These are phyloP conservation scores for Drosophila biarmipes DNA, from an alignment of 1,140 invertebrate genomes.

Conservation along the genomic window DNA sequence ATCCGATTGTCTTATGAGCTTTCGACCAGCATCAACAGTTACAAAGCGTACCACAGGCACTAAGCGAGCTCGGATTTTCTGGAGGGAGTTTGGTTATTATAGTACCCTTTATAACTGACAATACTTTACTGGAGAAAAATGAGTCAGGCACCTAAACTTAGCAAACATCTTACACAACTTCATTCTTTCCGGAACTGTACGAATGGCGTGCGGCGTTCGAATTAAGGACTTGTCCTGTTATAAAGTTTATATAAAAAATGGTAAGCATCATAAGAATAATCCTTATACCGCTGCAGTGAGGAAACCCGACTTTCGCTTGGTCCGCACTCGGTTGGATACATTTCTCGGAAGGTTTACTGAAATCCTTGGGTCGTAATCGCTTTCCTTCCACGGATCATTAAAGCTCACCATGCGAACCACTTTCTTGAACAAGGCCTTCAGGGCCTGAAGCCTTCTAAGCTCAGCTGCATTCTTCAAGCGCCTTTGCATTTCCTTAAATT, in stretches of 20 bases:
- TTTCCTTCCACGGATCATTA: constrained; percentile 38
- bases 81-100: not conserved
- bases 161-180: constrained; percentile 39
- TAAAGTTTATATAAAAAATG: not conserved
- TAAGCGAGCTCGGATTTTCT: constrained; percentile 55
- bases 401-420: constrained; percentile 47
- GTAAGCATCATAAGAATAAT: not conserved
- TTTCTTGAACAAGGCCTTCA: constrained; percentile 42
- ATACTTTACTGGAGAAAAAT: constrained; percentile 33
- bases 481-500: constrained; percentile 16
- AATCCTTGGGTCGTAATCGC: constrained; percentile 1
- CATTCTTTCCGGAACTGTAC: constrained; percentile 39
- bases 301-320: constrained; percentile 26
- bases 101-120: not conserved
- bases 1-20: constrained; percentile 36
- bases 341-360: constrained; percentile 2
- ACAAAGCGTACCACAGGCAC: constrained; percentile 43
- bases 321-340: constrained; percentile 16
- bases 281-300: constrained; percentile 22
- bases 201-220: constrained; percentile 27
- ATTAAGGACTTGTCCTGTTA: constrained; percentile 50
- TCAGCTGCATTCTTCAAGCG: constrained; percentile 21
- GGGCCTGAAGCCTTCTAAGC: not conserved
- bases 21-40: constrained; percentile 29
- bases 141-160: constrained; percentile 33